A percentile compares a stretch with the other conserved stretches of the same genome.
phyloP scores from a whole-genome alignment of 2,113 vertebrate species.

The Mastomys coucha region DNA sequence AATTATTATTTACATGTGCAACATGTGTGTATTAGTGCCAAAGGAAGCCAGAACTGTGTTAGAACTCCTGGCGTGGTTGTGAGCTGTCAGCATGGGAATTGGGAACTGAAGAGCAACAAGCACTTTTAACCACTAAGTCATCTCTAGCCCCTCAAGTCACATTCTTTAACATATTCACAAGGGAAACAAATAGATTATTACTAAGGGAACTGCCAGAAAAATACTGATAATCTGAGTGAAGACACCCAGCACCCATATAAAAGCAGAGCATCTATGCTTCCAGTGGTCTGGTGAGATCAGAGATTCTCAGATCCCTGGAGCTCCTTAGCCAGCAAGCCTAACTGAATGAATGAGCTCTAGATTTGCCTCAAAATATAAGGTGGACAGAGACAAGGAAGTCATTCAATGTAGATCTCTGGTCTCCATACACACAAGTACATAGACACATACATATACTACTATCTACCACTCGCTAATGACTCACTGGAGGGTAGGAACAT shows the following conservation, averaged over 20 bases:
- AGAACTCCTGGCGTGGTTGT: background rate
- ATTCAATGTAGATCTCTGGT: background rate
- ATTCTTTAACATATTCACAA: conserved; percentile 7
- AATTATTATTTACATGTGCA: background rate
- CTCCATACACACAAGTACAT: background rate
- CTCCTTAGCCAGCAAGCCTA: background rate
- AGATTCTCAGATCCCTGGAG: background rate
- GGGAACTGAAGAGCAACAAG: background rate
- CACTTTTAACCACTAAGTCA: background rate
- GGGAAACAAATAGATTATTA: background rate
- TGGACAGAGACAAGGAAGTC: background rate
- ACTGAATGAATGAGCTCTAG: background rate
- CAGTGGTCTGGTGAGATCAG: background rate
- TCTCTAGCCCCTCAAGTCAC: background rate
- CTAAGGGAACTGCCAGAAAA: background rate
- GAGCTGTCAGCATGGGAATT: background rate
- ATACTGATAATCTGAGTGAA: no score
- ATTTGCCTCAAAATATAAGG: background rate
- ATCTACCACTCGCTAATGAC: background rate
- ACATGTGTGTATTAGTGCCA: background rate
- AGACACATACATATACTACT: background rate
- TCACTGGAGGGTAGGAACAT: background rate
- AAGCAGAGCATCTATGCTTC: background rate
- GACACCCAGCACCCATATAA: background rate
- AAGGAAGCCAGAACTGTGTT: background rate